phyloP scores from a whole-genome alignment of 2,113 vertebrate genomes.

The Pavo muticus region DNA sequence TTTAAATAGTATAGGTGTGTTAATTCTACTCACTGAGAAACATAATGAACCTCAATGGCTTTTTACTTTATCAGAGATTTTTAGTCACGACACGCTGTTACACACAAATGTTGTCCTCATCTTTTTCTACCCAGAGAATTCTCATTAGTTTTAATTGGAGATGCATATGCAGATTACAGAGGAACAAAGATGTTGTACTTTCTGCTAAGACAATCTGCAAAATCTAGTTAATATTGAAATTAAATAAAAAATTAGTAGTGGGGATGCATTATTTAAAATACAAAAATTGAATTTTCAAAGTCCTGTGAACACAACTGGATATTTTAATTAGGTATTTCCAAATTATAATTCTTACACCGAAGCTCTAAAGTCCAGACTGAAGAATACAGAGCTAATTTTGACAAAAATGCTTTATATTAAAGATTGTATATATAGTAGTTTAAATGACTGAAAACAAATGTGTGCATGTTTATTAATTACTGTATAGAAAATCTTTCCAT shows the following conservation, averaged over 20 bases:
- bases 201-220: constrained; percentile 44
- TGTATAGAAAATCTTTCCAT: neutral
- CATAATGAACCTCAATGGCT: neutral
- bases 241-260: neutral
- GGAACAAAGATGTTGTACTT: neutral
- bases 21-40: neutral
- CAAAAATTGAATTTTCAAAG: neutral
- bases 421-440: neutral
- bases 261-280: neutral
- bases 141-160: neutral
- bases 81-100: neutral
- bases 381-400: constrained; percentile 30
- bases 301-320: neutral
- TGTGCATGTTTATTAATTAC: constrained; percentile 1
- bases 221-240: neutral
- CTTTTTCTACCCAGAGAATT: neutral
- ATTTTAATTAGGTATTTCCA: neutral
- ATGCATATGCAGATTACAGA: neutral
- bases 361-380: constrained; percentile 42
- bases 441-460: constrained; percentile 11
- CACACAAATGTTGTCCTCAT: neutral
- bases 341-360: neutral
- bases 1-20: neutral
- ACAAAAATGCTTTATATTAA: constrained; percentile 48
- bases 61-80: neutral